Evolutionary conservation across 2,888 invertebrate species (phyloP).

Genomic region (Meiosimyza decipiens): DNA sequence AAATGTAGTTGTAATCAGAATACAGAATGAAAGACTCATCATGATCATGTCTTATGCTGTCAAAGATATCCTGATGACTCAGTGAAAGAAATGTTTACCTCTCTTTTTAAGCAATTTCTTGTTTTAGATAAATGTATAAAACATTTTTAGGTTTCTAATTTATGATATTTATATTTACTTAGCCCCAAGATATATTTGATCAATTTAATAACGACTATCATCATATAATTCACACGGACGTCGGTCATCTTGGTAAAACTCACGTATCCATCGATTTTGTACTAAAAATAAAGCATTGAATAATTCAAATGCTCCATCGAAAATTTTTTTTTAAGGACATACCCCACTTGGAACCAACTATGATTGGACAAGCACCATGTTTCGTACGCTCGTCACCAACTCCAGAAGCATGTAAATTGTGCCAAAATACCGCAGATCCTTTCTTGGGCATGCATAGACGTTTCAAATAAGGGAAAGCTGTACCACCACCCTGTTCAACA

Average conservation of each 20-base stretch:
- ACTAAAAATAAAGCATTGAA: slow-evolving; percentile 66
- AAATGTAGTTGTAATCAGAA: no score
- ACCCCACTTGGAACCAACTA: slow-evolving; percentile 98
- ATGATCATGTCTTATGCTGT: no score
- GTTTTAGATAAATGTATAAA: no score
- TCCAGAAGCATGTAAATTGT: slow-evolving; percentile 89
- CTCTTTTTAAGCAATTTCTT: no score
- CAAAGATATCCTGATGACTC: no score
- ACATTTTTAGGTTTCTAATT: no score
- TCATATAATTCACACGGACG: slow-evolving; percentile 70
- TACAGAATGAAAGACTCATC: no score
- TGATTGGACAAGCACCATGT: slow-evolving; percentile 96
- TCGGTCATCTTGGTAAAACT: slow-evolving; percentile 82
- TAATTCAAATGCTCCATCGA: background rate
- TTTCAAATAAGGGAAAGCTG: slow-evolving; percentile 93
- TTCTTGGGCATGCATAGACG: slow-evolving; percentile 73
- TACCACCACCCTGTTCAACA: slow-evolving; percentile 95
- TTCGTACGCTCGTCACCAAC: slow-evolving; percentile 88
- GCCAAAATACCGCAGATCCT: slow-evolving; percentile 80
- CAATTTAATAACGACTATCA: slow-evolving; percentile 47
- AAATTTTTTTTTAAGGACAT: slow-evolving; percentile 49
- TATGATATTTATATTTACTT: no score
- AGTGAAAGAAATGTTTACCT: no score
- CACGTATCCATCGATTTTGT: slow-evolving; percentile 91
- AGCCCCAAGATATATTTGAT: background rate